phyloP scores from a whole-genome alignment of 1,140 invertebrate genomes.

The Musca vetustissima region DNA sequence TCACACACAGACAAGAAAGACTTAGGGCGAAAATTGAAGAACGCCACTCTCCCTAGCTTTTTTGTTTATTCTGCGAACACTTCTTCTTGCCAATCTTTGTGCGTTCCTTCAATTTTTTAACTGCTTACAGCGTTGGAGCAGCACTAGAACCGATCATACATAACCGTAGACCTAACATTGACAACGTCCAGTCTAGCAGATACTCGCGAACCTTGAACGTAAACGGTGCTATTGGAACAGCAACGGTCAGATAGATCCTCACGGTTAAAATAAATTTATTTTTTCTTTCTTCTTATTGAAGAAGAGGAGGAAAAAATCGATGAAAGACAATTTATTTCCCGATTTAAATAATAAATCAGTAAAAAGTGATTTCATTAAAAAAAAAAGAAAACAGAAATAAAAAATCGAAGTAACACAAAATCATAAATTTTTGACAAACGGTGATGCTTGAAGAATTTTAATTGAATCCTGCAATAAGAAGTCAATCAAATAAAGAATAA shows the following conservation, averaged over 20 bases:
- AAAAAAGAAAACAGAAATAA: background rate
- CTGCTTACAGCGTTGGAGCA: background rate
- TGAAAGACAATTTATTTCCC: background rate
- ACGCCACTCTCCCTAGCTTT: no score
- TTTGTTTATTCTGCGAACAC: no score
- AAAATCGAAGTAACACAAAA: background rate
- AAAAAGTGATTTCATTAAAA: background rate
- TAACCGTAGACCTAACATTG: conserved; percentile 49
- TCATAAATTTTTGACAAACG: no score
- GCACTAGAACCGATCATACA: conserved; percentile 10
- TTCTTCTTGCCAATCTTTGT: conserved; percentile 10
- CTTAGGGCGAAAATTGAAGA: background rate
- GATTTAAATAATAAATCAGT: background rate
- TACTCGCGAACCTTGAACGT: conserved; percentile 45
- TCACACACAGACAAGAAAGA: no score
- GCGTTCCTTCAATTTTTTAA: background rate
- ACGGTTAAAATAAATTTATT: no score
- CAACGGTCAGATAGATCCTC: conserved; percentile 1
- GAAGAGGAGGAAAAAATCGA: no score
- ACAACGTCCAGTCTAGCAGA: conserved; percentile 41
- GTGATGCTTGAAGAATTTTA: no score
- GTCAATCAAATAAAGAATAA: no score
- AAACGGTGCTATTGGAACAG: conserved; percentile 41
- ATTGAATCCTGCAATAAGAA: no score
- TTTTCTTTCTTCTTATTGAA: no score